A percentile compares a stretch with the other conserved stretches of the same genome.
Conservation (phyloP, 2,113 vertebrate species). For the Poeciliopsis turrubarensis region DNA sequence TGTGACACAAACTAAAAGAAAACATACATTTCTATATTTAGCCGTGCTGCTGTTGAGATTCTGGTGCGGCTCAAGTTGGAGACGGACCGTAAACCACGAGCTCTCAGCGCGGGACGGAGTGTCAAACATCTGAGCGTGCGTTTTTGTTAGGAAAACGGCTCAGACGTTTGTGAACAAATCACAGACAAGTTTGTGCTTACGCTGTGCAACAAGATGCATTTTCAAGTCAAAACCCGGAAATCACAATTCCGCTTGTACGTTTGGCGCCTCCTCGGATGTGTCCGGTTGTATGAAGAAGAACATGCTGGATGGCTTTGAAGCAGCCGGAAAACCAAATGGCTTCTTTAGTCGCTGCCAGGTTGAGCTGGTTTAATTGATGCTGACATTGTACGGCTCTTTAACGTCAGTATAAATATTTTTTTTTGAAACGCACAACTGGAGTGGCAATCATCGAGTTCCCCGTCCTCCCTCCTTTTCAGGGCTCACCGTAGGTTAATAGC, state of each 20-base stretch:
- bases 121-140: constrained; percentile 41
- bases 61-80: constrained; percentile 15
- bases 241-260: not conserved
- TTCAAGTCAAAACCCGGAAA: constrained; percentile 3
- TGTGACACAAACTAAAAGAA: not conserved
- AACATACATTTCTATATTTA: not conserved
- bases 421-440: constrained; percentile 45
- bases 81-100: constrained; percentile 47
- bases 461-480: constrained; percentile 50
- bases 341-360: constrained; percentile 21
- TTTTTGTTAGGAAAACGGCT: constrained; percentile 27
- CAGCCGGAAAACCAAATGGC: constrained; percentile 29
- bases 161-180: constrained; percentile 33
- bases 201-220: constrained; percentile 36
- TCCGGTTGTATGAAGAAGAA: constrained; percentile 25
- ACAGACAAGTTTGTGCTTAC: constrained; percentile 26
- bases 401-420: constrained; percentile 37
- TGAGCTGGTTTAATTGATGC: constrained; percentile 52
- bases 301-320: constrained; percentile 12
- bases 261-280: constrained; percentile 12
- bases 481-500: constrained; percentile 21
- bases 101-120: constrained; percentile 52
- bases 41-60: constrained; percentile 21
- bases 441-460: constrained; percentile 34
- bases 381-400: constrained; percentile 56